Conservation (phyloP, 2,888 invertebrate genomes). For the Mythimna loreyi region DNA sequence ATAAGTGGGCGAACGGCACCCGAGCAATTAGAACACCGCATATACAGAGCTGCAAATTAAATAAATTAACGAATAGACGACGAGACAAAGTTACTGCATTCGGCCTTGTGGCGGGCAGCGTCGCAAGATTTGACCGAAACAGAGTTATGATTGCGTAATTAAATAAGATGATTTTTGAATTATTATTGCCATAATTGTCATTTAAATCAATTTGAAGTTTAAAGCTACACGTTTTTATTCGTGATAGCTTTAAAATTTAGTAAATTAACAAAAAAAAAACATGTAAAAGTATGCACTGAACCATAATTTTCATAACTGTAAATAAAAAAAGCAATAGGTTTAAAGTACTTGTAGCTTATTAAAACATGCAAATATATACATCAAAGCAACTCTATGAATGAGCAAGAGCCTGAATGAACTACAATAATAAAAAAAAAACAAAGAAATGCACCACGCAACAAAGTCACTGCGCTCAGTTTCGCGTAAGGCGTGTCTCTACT, state of each 20-base stretch:
- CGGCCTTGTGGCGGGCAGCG: conserved; percentile 49
- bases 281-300: not conserved
- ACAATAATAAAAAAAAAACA: conserved; percentile 27
- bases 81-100: conserved; percentile 71
- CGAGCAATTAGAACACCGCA: conserved; percentile 85
- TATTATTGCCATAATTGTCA: conserved; percentile 21
- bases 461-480: conserved; percentile 49
- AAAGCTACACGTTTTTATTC: not conserved
- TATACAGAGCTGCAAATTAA: conserved; percentile 79
- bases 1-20: conserved; percentile 87
- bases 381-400: conserved; percentile 37
- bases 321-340: not conserved
- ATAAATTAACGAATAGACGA: conserved; percentile 80
- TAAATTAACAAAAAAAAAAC: not conserved
- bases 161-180: conserved; percentile 46
- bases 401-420: conserved; percentile 40
- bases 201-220: conserved; percentile 2
- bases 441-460: conserved; percentile 37
- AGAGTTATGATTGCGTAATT: conserved; percentile 51
- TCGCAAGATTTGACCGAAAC: conserved; percentile 55
- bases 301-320: not conserved
- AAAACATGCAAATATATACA: conserved; percentile 16
- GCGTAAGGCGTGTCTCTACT: conserved; percentile 38
- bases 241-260: not conserved
- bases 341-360: not conserved